These are phyloP conservation scores for Oncorhynchus keta DNA, from an alignment of 2,113 vertebrate genomes.

Conservation along the genomic window DNA sequence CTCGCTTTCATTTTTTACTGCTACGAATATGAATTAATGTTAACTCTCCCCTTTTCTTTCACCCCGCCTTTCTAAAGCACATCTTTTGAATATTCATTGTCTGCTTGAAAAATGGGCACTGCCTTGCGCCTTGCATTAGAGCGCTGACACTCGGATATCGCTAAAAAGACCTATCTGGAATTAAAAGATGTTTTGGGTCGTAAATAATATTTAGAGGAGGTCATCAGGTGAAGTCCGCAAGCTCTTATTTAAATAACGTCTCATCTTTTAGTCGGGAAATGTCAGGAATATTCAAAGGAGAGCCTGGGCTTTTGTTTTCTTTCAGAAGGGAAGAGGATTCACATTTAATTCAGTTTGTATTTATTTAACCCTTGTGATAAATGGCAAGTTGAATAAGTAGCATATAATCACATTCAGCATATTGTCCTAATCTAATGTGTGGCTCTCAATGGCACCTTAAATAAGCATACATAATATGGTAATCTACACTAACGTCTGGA, in stretches of 20 bases:
- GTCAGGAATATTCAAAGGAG: slow-evolving; percentile 86
- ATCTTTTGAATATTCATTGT: slow-evolving; percentile 96
- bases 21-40: slow-evolving; percentile 99
- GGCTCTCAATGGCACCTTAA: slow-evolving; percentile 75
- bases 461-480: slow-evolving; percentile 74
- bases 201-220: slow-evolving; percentile 96
- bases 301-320: slow-evolving; percentile 63
- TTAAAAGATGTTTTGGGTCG: slow-evolving; percentile 79
- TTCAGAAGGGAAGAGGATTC: slow-evolving; percentile 51
- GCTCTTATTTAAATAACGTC: slow-evolving; percentile 92
- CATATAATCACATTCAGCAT: slow-evolving; percentile 74
- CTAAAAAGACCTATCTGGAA: slow-evolving; percentile 75
- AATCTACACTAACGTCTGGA: slow-evolving; percentile 68
- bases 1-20: slow-evolving; percentile 99
- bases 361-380: slow-evolving; percentile 74
- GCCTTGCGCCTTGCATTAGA: slow-evolving; percentile 80
- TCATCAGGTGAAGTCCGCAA: slow-evolving; percentile 85
- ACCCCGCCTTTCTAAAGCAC: slow-evolving; percentile 79
- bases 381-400: slow-evolving; percentile 76
- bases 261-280: slow-evolving; percentile 78
- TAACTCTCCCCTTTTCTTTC: slow-evolving; percentile 78
- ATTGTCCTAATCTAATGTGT: slow-evolving; percentile 66
- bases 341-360: slow-evolving; percentile 68
- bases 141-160: slow-evolving; percentile 85
- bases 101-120: slow-evolving; percentile 89